Evolutionary conservation across 2,113 vertebrate species (phyloP).

Genomic region (Carlito syrichta): DNA sequence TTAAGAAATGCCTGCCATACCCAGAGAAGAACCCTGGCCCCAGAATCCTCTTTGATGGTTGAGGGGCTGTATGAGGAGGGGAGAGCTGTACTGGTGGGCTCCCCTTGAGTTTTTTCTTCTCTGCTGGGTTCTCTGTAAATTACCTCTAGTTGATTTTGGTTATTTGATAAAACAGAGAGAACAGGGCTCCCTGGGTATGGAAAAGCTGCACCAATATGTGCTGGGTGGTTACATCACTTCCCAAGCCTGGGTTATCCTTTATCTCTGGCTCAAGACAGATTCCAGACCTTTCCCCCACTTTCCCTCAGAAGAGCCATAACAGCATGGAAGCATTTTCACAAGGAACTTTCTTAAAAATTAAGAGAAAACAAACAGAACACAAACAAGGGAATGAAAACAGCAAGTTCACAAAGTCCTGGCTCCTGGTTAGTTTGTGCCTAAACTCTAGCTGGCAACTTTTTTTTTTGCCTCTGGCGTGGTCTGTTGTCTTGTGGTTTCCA

Average conservation of each 20-base stretch:
- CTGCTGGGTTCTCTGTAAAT: not conserved
- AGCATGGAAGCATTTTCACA: not conserved
- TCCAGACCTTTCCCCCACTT: not conserved
- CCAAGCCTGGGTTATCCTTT: not conserved
- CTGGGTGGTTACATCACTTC: not conserved
- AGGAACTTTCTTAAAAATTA: not conserved
- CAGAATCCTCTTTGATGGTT: not conserved
- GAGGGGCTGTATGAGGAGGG: no score
- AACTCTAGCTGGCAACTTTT: not conserved
- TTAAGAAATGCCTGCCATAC: not conserved
- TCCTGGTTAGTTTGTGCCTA: accelerated
- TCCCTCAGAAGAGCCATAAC: not conserved
- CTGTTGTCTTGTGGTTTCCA: not conserved
- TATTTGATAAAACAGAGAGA: not conserved
- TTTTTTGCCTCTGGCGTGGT: not conserved
- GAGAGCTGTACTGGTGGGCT: not conserved
- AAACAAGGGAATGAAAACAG: not conserved
- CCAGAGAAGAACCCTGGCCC: not conserved
- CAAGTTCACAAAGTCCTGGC: not conserved
- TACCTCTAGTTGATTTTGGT: not conserved
- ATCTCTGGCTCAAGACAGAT: not conserved
- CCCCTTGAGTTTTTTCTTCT: not conserved
- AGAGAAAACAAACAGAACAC: not conserved
- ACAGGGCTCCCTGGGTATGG: not conserved
- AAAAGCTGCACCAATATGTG: not conserved